phyloP scores from a whole-genome alignment of 1,140 invertebrate species.

The Brachionus paranguensis region DNA sequence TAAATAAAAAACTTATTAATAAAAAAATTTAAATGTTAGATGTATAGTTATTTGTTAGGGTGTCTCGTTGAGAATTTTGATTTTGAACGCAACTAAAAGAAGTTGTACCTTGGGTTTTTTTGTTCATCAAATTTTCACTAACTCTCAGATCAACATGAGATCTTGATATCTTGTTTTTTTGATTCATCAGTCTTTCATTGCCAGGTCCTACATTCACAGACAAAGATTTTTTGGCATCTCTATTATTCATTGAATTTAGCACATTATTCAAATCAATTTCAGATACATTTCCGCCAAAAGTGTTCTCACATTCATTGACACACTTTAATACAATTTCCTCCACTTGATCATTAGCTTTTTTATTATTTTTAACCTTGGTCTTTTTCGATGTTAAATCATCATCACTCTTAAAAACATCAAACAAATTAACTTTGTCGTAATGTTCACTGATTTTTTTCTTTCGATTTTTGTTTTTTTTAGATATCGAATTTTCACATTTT shows the following conservation, averaged over 20 bases:
- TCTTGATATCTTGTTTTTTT: neutral
- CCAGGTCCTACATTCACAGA: neutral
- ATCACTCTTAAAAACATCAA: neutral
- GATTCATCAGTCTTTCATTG: neutral
- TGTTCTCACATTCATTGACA: neutral
- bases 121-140: neutral
- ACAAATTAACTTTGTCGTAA: neutral
- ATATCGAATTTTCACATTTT: neutral
- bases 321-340: neutral
- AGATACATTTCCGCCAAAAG: neutral
- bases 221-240: neutral
- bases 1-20: conserved; percentile 2
- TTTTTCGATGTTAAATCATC: neutral
- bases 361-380: neutral
- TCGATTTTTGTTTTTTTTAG: neutral
- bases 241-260: neutral
- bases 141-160: neutral
- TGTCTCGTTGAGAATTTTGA: conserved; percentile 14
- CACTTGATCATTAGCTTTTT: neutral
- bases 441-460: neutral
- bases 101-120: neutral
- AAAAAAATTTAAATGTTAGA: conserved; percentile 33
- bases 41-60: neutral
- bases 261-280: neutral
- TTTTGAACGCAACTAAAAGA: conserved; percentile 16